Evolutionary conservation across 2,888 invertebrate genomes (phyloP).

Genomic region (Siphlonurus alternatus): DNA sequence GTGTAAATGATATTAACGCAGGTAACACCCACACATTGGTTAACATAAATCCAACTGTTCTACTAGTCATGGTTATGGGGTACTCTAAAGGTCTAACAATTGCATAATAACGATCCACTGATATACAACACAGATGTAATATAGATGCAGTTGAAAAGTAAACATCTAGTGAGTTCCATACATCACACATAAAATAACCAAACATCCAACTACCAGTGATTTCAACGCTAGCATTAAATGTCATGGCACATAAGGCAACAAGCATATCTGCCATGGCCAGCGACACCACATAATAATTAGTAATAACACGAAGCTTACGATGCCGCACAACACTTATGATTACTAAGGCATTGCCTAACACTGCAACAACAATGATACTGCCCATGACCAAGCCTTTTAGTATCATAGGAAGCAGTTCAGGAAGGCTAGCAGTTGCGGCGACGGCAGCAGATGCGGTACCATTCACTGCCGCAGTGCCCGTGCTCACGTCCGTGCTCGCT

Average conservation of each 20-base stretch:
- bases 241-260: conserved; percentile 83
- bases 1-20: conserved; percentile 80
- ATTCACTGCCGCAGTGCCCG: conserved; percentile 24
- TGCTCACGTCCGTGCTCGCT: conserved; percentile 35
- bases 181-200: conserved; percentile 78
- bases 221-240: conserved; percentile 80
- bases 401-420: conserved; percentile 13
- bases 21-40: conserved; percentile 86
- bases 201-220: conserved; percentile 76
- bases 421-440: not conserved
- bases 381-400: conserved; percentile 37
- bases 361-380: conserved; percentile 73
- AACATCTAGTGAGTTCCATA: conserved; percentile 88
- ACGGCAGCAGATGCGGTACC: not conserved
- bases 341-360: conserved; percentile 83
- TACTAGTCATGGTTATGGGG: conserved; percentile 72
- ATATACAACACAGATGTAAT: conserved; percentile 85
- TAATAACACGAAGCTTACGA: conserved; percentile 67
- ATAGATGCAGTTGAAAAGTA: conserved; percentile 87
- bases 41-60: conserved; percentile 61
- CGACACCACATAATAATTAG: conserved; percentile 92
- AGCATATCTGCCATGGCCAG: conserved; percentile 86
- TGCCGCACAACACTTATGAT: conserved; percentile 69
- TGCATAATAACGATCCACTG: conserved; percentile 81
- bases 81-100: conserved; percentile 86